Conservation (phyloP, 2,113 vertebrate genomes). For the Elgaria multicarinata region DNA sequence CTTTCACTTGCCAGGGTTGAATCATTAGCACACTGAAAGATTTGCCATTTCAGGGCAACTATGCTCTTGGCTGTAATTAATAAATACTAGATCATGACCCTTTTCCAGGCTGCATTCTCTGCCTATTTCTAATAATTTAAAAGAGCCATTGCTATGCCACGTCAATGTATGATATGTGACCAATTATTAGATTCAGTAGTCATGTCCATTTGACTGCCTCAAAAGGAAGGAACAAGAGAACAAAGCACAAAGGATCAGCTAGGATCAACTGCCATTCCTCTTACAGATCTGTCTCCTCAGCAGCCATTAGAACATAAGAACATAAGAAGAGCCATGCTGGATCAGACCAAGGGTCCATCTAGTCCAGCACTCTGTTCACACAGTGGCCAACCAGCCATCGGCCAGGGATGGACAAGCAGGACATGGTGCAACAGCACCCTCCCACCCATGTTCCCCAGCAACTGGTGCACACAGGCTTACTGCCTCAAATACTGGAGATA, state of each 20-base stretch:
- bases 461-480: too few species aligned
- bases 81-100: neutral
- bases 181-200: neutral
- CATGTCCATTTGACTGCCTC: neutral
- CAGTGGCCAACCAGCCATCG: too few species aligned
- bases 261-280: neutral
- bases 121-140: neutral
- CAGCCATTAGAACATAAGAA: too few species aligned
- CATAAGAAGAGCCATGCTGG: too few species aligned
- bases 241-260: neutral
- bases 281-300: neutral
- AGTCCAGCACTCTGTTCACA: too few species aligned
- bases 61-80: neutral
- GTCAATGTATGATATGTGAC: neutral
- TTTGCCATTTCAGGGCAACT: neutral
- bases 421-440: too few species aligned
- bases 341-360: too few species aligned
- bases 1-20: neutral
- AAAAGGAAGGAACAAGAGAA: neutral
- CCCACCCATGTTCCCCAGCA: too few species aligned
- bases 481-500: too few species aligned
- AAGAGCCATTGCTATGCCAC: neutral
- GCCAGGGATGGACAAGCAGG: too few species aligned
- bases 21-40: neutral
- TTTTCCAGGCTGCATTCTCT: neutral